These are phyloP conservation scores for Prietella phreatophila DNA, from an alignment of 2,113 vertebrate species.

Conservation along the genomic window DNA sequence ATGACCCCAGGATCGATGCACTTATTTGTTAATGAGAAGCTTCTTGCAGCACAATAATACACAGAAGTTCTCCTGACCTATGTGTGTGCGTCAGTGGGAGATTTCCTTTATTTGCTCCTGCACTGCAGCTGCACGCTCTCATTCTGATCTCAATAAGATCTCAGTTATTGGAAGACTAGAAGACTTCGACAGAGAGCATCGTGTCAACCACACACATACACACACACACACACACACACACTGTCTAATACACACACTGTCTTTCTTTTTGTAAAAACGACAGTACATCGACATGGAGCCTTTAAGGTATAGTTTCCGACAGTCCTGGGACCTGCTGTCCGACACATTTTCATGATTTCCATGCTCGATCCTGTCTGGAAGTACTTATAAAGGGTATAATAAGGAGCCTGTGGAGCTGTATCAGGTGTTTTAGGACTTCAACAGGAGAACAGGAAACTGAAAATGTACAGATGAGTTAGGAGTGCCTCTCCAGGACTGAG, in stretches of 20 bases:
- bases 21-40: slow-evolving; percentile 15
- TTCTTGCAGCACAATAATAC: not conserved
- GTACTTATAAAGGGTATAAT: not conserved
- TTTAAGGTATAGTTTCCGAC: not conserved
- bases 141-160: slow-evolving; percentile 68
- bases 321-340: not conserved
- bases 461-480: not conserved
- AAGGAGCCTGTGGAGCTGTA: not conserved
- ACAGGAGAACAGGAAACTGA: not conserved
- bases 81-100: not conserved
- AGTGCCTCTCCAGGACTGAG: not conserved
- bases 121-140: slow-evolving; percentile 59
- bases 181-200: slow-evolving; percentile 56
- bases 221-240: not conserved
- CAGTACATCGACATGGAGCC: not conserved
- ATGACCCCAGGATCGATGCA: not conserved
- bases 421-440: not conserved
- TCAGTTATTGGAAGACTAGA: slow-evolving; percentile 71
- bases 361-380: not conserved
- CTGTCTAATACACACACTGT: not conserved
- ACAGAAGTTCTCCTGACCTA: not conserved
- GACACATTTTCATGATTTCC: not conserved
- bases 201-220: slow-evolving; percentile 48
- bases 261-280: not conserved
- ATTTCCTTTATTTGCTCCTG: slow-evolving; percentile 64